Evolutionary conservation across 2,888 invertebrate species (phyloP).

Genomic region (Hymenopus coronatus): DNA sequence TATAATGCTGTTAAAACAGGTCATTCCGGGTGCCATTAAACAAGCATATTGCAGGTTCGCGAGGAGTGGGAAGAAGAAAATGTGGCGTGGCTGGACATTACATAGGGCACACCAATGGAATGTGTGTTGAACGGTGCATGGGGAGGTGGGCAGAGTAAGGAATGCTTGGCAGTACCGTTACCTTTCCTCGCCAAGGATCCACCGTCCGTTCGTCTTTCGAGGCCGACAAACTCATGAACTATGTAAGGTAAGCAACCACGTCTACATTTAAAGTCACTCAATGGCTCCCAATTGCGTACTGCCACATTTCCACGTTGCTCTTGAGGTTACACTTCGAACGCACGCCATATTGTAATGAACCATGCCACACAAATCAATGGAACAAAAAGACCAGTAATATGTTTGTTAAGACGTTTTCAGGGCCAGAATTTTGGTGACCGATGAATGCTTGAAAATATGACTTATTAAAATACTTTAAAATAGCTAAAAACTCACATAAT

Average conservation of each 20-base stretch:
- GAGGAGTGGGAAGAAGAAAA: too few relatives aligned
- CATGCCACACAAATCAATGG: too few relatives aligned
- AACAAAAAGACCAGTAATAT: too few relatives aligned
- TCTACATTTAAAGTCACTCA: neutral
- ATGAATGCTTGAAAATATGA: too few relatives aligned
- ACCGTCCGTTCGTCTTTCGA: neutral
- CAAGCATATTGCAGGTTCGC: neutral
- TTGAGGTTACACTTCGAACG: too few relatives aligned
- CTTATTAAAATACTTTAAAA: too few relatives aligned
- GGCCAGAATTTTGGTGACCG: too few relatives aligned
- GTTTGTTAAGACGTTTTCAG: too few relatives aligned
- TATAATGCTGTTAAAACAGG: neutral
- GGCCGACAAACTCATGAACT: neutral
- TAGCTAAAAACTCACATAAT: too few relatives aligned
- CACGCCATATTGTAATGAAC: too few relatives aligned
- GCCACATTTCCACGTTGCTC: too few relatives aligned
- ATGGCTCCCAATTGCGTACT: neutral
- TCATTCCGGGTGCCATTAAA: neutral
- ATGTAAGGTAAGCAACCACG: neutral
- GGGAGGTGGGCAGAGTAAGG: neutral
- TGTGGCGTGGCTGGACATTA: neutral
- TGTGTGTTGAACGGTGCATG: neutral
- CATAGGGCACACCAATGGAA: neutral
- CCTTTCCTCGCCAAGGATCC: neutral
- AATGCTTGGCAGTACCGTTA: neutral